These are phyloP conservation scores for Doris montereyensis DNA, from an alignment of 2,888 invertebrate species.

Conservation along the genomic window DNA sequence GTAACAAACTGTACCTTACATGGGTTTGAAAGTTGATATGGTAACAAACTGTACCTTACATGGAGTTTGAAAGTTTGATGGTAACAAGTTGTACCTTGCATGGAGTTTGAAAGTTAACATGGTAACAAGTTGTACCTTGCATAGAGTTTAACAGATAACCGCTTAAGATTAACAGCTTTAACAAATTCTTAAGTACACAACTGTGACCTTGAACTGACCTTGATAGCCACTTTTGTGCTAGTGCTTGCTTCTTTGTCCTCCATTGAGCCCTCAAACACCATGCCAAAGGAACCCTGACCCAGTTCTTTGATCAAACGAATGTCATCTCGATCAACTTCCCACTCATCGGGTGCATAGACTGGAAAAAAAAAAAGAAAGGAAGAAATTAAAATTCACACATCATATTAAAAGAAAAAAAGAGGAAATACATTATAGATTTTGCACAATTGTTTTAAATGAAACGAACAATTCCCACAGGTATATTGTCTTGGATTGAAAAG, in stretches of 20 bases:
- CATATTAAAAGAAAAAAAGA: background rate
- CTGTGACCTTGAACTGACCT: too few species aligned
- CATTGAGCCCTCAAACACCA: slow-evolving; percentile 86
- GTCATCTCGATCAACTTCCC: slow-evolving; percentile 88
- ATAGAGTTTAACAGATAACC: too few species aligned
- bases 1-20: too few species aligned
- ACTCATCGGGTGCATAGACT: slow-evolving; percentile 86
- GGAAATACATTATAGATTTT: background rate
- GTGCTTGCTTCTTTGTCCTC: slow-evolving; percentile 49
- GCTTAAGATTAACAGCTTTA: too few species aligned
- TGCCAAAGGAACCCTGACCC: slow-evolving; percentile 90
- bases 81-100: too few species aligned
- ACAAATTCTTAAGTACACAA: too few species aligned
- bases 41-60: too few species aligned
- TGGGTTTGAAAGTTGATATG: too few species aligned
- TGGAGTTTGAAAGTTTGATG: too few species aligned
- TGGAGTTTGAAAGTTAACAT: too few species aligned
- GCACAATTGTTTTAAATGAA: background rate
- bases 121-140: too few species aligned
- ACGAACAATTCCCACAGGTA: background rate
- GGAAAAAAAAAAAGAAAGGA: slow-evolving; percentile 37
- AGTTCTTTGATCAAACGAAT: slow-evolving; percentile 82
- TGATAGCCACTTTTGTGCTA: slow-evolving; percentile 75
- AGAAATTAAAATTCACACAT: background rate
- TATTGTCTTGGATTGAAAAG: too few species aligned